Base-by-base conservation (phyloP, 2,797 vertebrate genomes). In the Amblyraja radiata region DNA sequence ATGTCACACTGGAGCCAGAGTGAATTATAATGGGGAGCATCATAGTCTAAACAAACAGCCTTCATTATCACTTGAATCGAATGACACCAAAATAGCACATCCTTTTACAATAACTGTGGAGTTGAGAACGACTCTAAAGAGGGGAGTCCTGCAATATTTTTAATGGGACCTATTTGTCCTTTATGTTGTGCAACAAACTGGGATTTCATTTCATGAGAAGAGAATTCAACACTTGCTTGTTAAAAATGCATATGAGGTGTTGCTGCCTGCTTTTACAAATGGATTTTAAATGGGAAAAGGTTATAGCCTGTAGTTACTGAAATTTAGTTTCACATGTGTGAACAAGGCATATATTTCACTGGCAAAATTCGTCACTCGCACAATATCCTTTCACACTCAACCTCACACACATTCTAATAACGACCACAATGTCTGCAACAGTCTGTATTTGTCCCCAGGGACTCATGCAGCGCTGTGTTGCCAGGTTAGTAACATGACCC, bases 31-130 rank as follows among this genome's bases (percentile, higher is more conserved):
- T 95, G 96, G 97, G 96, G 95, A 96, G 95, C 96, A 96, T 95
- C 96, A 96, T 95, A 98, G 98, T 98, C 98, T 98, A 98, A 99
- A 99, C 97, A 99, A 98, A 97, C 96, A 97, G 96, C 96, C 96
- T 94, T 96, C 95, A 96, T 97, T 98, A 98, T 98, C 98, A 96
- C 95, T 96, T 95, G 96, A 93, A 95, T 97, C 95, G 96, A 93
- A 95, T 97, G 97, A 97, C 97, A 97, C 97, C 96, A 96, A 98
- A 98, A 98, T 98, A 96, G 95, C 97, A 97, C 96, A 65, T 91
- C 90, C 90, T 92, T 54, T 92, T 58, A 74, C 68, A 92, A 97
- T 54, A 97, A 97, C 96, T 95, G 95, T 94, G 95, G 95, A 96
- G 96, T 96, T 94, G 95, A 96, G 96, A 94, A 93, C 94, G 4